Conservation (phyloP, 2,797 vertebrate species). For the Tokudaia tokunoshimensis region DNA sequence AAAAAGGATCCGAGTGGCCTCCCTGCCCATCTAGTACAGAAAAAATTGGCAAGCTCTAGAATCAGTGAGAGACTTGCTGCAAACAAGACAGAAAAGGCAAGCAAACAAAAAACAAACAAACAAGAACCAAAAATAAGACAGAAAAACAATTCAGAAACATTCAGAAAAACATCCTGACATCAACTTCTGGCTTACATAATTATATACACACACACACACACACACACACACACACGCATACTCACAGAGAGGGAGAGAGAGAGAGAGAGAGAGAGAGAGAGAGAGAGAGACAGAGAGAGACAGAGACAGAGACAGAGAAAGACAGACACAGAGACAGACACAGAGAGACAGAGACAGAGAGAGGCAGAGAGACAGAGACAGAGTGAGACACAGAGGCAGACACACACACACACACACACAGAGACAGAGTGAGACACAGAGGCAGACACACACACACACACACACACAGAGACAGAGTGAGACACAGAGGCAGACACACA, state of each 20-base stretch:
- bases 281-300: too few relatives aligned
- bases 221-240: neutral
- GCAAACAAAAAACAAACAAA: neutral
- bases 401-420: too few relatives aligned
- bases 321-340: neutral
- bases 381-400: too few relatives aligned
- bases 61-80: neutral
- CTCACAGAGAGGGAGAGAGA: too few relatives aligned
- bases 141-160: neutral
- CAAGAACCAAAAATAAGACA: neutral
- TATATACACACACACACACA: neutral
- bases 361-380: too few relatives aligned
- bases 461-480: neutral
- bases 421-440: too few relatives aligned
- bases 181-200: too few relatives aligned
- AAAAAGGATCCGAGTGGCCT: neutral
- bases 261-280: too few relatives aligned
- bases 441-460: neutral
- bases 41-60: neutral
- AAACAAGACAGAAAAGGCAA: neutral
- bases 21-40: neutral
- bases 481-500: neutral
- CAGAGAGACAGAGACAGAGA: too few relatives aligned
- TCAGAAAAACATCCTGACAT: neutral
- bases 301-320: neutral